Percentiles rank a stretch among this genome's conserved stretches.
Evolutionary conservation across 37 sponge, comb jelly and placozoan species (phyloP).

Genomic region (Beroe ovata): DNA sequence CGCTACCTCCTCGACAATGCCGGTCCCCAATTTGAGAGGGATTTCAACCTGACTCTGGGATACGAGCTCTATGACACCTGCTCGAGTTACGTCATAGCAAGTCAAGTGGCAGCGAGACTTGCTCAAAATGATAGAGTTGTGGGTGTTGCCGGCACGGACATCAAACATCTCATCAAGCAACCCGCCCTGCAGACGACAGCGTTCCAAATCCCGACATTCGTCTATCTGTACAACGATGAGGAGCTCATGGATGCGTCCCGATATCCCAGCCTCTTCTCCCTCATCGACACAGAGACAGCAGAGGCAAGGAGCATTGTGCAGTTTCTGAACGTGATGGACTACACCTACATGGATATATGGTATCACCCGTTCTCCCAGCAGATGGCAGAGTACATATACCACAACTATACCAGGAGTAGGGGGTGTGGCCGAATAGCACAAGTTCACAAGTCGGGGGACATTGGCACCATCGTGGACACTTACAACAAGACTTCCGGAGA

Average conservation of each 20-base stretch:
- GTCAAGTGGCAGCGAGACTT: neutral
- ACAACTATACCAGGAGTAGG: neutral
- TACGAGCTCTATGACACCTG: conserved; percentile 52
- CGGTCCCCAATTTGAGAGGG: neutral
- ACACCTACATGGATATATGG: conserved; percentile 30
- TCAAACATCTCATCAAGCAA: neutral
- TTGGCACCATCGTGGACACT: neutral
- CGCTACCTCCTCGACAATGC: neutral
- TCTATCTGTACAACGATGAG: conserved; percentile 15
- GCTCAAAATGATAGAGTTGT: neutral
- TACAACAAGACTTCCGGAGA: neutral
- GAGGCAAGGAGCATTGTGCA: conserved; percentile 7
- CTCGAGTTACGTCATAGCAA: neutral
- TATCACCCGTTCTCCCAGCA: conserved; percentile 24
- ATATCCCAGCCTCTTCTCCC: conserved; percentile 20
- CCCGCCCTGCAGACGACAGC: neutral
- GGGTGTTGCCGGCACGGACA: conserved; percentile 5
- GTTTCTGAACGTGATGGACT: neutral
- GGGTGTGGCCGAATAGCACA: conserved; percentile 36
- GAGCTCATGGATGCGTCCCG: neutral
- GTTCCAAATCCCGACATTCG: conserved; percentile 11
- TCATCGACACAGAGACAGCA: conserved; percentile 18
- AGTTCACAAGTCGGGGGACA: neutral
- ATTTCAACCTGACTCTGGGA: conserved; percentile 46
- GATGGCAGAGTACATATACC: conserved; percentile 25